A percentile compares a stretch with the other conserved stretches of the same genome.
phyloP scores from a whole-genome alignment of 2,888 invertebrate genomes.

The Leptopilina drosophilae region DNA sequence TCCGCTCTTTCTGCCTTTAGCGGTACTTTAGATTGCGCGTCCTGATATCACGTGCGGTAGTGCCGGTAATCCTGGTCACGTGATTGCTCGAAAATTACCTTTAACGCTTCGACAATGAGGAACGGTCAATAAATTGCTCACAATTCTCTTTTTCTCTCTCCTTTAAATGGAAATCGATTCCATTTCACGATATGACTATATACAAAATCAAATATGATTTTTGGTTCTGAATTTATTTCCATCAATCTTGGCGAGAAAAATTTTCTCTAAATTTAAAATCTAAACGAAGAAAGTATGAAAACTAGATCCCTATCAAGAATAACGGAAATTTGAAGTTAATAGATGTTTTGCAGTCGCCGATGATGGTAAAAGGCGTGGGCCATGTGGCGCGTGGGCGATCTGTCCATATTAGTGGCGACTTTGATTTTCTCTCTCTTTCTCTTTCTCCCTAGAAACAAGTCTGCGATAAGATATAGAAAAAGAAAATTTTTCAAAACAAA shows the following conservation, averaged over 20 bases:
- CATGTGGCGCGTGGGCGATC: slow-evolving; percentile 64
- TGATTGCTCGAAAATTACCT: slow-evolving; percentile 39
- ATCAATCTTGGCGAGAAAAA: too few species aligned
- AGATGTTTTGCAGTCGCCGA: slow-evolving; percentile 52
- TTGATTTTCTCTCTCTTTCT: not conserved
- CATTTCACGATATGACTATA: not conserved
- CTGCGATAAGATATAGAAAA: slow-evolving; percentile 8
- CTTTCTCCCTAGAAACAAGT: not conserved
- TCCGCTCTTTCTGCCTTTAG: slow-evolving; percentile 36
- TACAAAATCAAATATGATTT: too few species aligned
- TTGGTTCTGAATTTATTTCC: too few species aligned
- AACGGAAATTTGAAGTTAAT: slow-evolving; percentile 43
- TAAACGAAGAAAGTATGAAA: not conserved
- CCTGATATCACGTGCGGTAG: slow-evolving; percentile 13
- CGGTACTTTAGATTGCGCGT: slow-evolving; percentile 33
- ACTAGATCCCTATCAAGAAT: slow-evolving; percentile 2
- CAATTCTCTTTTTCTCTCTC: not conserved
- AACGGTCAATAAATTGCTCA: slow-evolving; percentile 28
- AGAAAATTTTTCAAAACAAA: too few species aligned
- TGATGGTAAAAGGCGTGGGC: slow-evolving; percentile 65
- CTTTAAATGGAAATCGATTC: not conserved
- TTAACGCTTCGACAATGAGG: not conserved
- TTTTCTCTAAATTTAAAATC: too few species aligned
- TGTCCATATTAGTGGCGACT: slow-evolving; percentile 62
- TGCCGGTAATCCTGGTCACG: slow-evolving; percentile 27